Percentiles rank a stretch among this genome's conserved stretches.
Evolutionary conservation across 2,888 invertebrate genomes (phyloP).

Genomic region (Alsophila aescularia): DNA sequence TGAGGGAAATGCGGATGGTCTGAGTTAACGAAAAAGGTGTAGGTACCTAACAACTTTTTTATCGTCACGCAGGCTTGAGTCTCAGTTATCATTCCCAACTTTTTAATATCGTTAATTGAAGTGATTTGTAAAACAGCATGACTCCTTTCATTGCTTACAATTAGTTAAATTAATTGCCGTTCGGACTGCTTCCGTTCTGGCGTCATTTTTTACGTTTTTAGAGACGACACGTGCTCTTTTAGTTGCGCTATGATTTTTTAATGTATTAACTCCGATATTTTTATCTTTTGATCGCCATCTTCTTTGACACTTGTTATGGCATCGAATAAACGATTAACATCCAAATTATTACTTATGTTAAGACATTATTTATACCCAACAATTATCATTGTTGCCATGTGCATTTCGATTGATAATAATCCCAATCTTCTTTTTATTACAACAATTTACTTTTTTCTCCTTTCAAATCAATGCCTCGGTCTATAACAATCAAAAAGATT

Average conservation of each 20-base stretch:
- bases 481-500: constrained; percentile 29
- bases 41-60: constrained; percentile 45
- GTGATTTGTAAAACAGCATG: constrained; percentile 85
- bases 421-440: constrained; percentile 17
- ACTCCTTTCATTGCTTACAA: constrained; percentile 84
- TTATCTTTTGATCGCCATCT: not conserved
- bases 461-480: constrained; percentile 29
- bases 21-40: constrained; percentile 37
- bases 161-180: constrained; percentile 82
- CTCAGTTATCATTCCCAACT: constrained; percentile 73
- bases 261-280: constrained; percentile 6
- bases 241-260: constrained; percentile 12
- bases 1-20: constrained; percentile 49
- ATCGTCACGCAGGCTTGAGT: constrained; percentile 66
- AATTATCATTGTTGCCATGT: constrained; percentile 16
- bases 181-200: constrained; percentile 79
- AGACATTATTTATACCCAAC: not conserved
- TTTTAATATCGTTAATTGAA: constrained; percentile 84
- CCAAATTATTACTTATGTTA: not conserved
- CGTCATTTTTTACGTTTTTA: constrained; percentile 71
- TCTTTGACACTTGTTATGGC: not conserved
- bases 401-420: constrained; percentile 17
- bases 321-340: not conserved
- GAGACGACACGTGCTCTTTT: constrained; percentile 53
- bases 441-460: constrained; percentile 17